Evolutionary conservation across 1,140 invertebrate species (phyloP).

Genomic region (Cherax destructor): DNA sequence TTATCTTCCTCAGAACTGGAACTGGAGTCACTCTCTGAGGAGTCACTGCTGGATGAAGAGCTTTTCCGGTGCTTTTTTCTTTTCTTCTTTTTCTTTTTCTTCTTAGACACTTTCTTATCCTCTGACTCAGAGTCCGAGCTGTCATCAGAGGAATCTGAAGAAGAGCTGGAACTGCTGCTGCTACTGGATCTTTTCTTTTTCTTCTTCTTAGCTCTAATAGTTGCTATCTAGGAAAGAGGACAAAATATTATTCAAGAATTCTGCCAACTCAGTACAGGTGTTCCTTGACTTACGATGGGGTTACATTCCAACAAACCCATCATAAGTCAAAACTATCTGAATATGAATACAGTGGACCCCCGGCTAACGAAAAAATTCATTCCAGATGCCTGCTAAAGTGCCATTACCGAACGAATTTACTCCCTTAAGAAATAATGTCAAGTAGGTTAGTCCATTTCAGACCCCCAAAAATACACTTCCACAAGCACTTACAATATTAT

Average conservation of each 20-base stretch:
- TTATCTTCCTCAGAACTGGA: conserved; percentile 18
- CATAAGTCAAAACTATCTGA: too few species aligned
- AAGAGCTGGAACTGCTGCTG: neutral
- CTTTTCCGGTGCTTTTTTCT: neutral
- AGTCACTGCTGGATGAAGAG: conserved; percentile 27
- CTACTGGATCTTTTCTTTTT: conserved; percentile 26
- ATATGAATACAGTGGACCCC: too few species aligned
- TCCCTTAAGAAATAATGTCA: too few species aligned
- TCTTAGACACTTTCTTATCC: neutral
- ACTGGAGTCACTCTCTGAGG: neutral
- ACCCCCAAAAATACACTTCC: too few species aligned
- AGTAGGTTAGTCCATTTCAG: too few species aligned
- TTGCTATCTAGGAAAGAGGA: conserved; percentile 4
- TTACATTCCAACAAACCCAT: too few species aligned
- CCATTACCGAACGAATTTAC: too few species aligned
- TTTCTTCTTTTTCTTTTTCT: conserved; percentile 24
- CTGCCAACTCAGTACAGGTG: neutral
- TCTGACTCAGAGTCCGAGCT: neutral
- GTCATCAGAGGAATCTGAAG: neutral
- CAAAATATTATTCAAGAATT: neutral
- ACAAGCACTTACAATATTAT: too few species aligned
- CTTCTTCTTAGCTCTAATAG: conserved; percentile 36
- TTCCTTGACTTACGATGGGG: too few species aligned
- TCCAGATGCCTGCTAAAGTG: too few species aligned
- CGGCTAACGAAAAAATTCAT: too few species aligned